phyloP scores from a whole-genome alignment of 2,113 vertebrate species.

The Hipposideros armiger region DNA sequence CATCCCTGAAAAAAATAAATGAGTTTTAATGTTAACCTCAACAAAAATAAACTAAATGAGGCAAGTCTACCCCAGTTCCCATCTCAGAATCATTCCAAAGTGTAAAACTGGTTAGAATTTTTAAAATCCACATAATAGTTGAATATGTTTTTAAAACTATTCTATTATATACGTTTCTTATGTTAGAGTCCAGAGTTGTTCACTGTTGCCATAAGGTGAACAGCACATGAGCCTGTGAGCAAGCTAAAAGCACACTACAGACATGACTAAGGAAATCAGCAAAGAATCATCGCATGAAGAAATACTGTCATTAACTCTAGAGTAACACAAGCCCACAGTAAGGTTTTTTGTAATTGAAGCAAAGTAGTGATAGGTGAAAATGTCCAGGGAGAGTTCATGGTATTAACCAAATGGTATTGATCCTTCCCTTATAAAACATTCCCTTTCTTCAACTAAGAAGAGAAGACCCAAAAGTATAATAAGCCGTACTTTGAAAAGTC shows the following conservation, averaged over 20 bases:
- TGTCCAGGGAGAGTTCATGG: neutral
- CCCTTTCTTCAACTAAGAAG: slow-evolving; percentile 18
- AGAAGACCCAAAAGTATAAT: neutral
- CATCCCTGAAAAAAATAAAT: neutral
- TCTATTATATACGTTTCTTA: neutral
- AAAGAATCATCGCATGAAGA: neutral
- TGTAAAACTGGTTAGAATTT: slow-evolving; percentile 12
- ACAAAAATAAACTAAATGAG: slow-evolving; percentile 39
- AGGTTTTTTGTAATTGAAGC: slow-evolving; percentile 20
- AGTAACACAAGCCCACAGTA: neutral
- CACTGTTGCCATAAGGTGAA: neutral
- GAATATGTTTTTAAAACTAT: neutral
- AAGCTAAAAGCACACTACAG: neutral
- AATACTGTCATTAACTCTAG: neutral
- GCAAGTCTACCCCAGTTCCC: neutral
- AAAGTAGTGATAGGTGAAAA: neutral
- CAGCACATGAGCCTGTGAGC: neutral
- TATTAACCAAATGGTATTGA: neutral
- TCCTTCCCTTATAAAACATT: neutral
- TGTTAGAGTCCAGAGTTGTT: neutral
- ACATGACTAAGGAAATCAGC: neutral
- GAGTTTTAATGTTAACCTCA: slow-evolving; percentile 48
- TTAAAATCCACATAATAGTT: neutral
- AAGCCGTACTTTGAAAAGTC: neutral
- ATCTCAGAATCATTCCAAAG: neutral